Conservation (phyloP, 2,797 vertebrate species). For the Scomberomorus guttatus region DNA sequence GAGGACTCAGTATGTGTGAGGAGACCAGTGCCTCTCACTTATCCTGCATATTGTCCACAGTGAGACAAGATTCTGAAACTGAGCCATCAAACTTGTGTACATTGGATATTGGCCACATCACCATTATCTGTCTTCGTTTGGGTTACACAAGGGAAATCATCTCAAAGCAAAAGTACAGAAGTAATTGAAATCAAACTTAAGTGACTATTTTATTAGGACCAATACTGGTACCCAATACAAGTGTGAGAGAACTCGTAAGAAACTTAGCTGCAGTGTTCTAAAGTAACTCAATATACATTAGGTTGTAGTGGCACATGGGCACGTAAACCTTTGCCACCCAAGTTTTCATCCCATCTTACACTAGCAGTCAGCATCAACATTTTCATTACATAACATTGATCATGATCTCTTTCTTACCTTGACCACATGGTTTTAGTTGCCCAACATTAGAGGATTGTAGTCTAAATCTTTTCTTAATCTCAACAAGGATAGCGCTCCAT, state of each 20-base stretch:
- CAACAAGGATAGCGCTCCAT: no score
- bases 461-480: no score
- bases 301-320: no score
- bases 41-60: constrained; percentile 3
- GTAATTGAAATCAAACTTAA: no score
- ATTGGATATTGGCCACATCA: background rate
- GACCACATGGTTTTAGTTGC: background rate
- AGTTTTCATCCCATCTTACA: background rate
- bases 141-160: background rate
- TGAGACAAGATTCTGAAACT: background rate
- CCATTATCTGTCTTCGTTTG: background rate
- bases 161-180: background rate
- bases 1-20: constrained; percentile 61
- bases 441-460: background rate
- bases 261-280: no score
- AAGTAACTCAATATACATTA: no score
- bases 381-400: no score
- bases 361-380: no score
- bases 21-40: constrained; percentile 17
- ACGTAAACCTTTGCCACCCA: no score
- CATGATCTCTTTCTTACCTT: background rate
- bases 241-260: no score
- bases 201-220: no score
- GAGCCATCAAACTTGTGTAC: background rate
- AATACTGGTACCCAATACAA: no score